A percentile compares a stretch with the other conserved stretches of the same genome.
Conservation (phyloP, 1,140 invertebrate genomes). For the Bombus waltoni region DNA sequence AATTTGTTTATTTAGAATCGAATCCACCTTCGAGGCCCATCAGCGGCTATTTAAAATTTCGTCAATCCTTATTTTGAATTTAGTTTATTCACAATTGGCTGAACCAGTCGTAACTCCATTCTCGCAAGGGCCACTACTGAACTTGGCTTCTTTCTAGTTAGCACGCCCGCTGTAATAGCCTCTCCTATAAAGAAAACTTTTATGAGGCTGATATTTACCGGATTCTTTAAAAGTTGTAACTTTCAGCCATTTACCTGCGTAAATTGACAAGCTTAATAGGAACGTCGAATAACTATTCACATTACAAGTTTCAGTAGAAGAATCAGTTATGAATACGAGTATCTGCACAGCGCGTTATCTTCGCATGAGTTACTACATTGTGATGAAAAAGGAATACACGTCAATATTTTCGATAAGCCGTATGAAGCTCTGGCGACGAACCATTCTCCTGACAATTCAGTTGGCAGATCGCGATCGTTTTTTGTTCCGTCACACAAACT, state of each 20-base stretch:
- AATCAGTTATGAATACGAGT: background rate
- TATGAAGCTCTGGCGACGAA: background rate
- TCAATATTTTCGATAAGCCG: background rate
- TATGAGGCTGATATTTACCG: background rate
- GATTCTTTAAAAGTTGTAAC: background rate
- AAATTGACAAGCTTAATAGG: background rate
- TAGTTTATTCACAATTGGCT: background rate
- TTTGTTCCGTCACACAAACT: background rate
- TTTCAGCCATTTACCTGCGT: background rate
- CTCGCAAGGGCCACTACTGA: background rate
- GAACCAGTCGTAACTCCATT: background rate
- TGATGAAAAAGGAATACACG: background rate
- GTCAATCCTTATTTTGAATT: background rate
- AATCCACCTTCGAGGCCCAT: too few relatives aligned
- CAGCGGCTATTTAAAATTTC: background rate
- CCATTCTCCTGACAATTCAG: background rate
- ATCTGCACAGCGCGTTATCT: too few relatives aligned
- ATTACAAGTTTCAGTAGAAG: background rate
- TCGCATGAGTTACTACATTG: background rate
- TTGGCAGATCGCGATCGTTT: background rate
- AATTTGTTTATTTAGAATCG: background rate
- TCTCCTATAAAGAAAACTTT: background rate
- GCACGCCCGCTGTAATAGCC: background rate
- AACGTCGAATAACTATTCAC: background rate
- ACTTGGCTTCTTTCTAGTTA: background rate